Base-by-base conservation (phyloP, 2,888 invertebrate genomes). In the Fabriciana adippe region DNA sequence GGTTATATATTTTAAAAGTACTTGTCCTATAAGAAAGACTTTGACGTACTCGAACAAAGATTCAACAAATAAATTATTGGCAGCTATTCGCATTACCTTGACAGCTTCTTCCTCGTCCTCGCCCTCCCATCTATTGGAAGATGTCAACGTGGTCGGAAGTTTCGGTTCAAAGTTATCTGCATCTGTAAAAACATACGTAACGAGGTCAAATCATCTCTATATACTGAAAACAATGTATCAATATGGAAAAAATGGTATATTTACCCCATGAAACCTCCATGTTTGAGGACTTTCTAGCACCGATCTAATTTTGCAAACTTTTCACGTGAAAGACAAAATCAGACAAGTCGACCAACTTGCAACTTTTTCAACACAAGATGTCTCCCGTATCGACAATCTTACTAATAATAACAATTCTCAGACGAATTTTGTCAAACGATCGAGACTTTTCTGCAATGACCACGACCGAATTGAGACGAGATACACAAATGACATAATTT, bases 61-160 rank as follows among this genome's bases (percentile, higher is more conserved):
- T 15, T 15, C 31, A 45, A 47, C 35, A 54, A 48, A 60, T 47
- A 48, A 54, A 79, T 89, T 91, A 79, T 89, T 91, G 91, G 90
- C 92, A 89, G 71, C 72, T 65, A 69, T 69, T 72, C 69, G 66
- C 48, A 73, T 88, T 85, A 97, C 97, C 95, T 97, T 97, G 78
- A 97, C 96, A 77, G 95, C 95, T 64, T 97, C 97, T 68, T 97
- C 97, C 82, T 96, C 97, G 86, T 97, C 97, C 83, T 97, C 97
- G 79, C 97, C 97, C 87, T 96, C 97, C 97, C 97, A 97, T 94
- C 95, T 97, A 92, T 96, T 96, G 72, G 88, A 85, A 81, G 84
- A 76, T 76, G 93, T 89, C 88, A 94, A 91, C 84, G 93, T 93
- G 86, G 94, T 91, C 79, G 94, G 93, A 76, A 94, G 89, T 90